Conservation (phyloP, 2,113 vertebrate species). For the Cyprinodon brontotheroides region DNA sequence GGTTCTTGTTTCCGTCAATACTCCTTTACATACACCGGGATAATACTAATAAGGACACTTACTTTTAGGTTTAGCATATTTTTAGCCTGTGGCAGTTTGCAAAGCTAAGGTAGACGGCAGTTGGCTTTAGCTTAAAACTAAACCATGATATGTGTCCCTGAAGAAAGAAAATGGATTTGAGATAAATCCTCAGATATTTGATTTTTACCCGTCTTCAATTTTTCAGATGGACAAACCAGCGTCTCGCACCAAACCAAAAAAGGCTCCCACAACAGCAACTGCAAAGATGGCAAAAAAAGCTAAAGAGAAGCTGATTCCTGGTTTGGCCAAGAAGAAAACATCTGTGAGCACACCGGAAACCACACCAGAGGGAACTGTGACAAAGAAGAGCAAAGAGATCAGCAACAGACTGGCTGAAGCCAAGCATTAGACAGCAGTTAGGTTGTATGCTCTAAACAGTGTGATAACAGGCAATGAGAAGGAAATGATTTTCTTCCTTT, state of each 20-base stretch:
- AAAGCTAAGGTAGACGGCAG: conserved; percentile 3
- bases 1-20: neutral
- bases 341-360: conserved; percentile 71
- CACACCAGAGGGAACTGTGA: conserved; percentile 81
- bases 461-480: conserved; percentile 81
- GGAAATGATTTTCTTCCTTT: conserved; percentile 83
- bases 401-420: conserved; percentile 99
- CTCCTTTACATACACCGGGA: neutral
- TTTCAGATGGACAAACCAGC: conserved; percentile 87
- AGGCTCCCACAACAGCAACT: conserved; percentile 85
- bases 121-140: neutral
- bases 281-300: conserved; percentile 88
- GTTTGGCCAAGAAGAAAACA: conserved; percentile 90
- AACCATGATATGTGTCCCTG: neutral
- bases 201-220: conserved; percentile 15
- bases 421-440: conserved; percentile 86
- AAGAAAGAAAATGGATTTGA: neutral
- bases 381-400: conserved; percentile 97
- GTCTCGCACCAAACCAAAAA: conserved; percentile 94
- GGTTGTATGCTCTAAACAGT: conserved; percentile 59
- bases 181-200: neutral
- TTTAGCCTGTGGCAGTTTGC: neutral
- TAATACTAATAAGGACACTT: neutral
- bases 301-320: conserved; percentile 90
- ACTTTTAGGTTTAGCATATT: neutral